Evolutionary conservation across 2,797 vertebrate genomes (phyloP).

Genomic region (Hephaestus fuliginosus): DNA sequence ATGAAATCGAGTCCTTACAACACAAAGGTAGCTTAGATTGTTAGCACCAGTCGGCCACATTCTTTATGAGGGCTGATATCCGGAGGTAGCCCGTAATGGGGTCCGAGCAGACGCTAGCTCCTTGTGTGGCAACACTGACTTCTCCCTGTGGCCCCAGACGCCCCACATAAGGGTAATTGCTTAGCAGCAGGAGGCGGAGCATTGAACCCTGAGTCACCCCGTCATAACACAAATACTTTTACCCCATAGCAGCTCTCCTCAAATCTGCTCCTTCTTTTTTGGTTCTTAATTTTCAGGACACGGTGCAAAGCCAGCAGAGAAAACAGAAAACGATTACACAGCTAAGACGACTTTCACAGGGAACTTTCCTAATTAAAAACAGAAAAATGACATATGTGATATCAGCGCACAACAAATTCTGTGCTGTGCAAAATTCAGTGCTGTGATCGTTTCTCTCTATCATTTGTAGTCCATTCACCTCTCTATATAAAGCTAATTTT

Average conservation of each 20-base stretch:
- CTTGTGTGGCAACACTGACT: constrained; percentile 68
- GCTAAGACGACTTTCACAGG: not conserved
- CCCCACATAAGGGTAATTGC: constrained; percentile 70
- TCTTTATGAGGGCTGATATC: constrained; percentile 48
- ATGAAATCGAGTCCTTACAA: constrained; percentile 5
- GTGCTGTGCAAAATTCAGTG: not conserved
- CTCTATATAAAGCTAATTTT: constrained; percentile 8
- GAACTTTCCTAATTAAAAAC: not conserved
- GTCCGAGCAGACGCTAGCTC: constrained; percentile 38
- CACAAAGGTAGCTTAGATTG: constrained; percentile 9
- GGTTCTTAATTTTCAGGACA: constrained; percentile 10
- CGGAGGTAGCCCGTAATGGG: constrained; percentile 17
- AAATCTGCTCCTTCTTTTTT: constrained; percentile 4
- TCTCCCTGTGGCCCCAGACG: constrained; percentile 61
- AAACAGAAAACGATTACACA: not conserved
- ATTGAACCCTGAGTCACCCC: constrained; percentile 79
- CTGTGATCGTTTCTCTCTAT: not conserved
- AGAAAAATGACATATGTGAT: constrained; percentile 20
- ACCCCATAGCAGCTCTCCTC: constrained; percentile 44
- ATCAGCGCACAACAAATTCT: not conserved
- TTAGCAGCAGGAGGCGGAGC: constrained; percentile 65
- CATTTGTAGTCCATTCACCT: not conserved
- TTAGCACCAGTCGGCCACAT: constrained; percentile 5
- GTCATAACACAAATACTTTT: constrained; percentile 71
- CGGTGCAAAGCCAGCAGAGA: constrained; percentile 18